Evolutionary conservation across 1,140 invertebrate species (phyloP).

Genomic region (Scaptomyza pallida): DNA sequence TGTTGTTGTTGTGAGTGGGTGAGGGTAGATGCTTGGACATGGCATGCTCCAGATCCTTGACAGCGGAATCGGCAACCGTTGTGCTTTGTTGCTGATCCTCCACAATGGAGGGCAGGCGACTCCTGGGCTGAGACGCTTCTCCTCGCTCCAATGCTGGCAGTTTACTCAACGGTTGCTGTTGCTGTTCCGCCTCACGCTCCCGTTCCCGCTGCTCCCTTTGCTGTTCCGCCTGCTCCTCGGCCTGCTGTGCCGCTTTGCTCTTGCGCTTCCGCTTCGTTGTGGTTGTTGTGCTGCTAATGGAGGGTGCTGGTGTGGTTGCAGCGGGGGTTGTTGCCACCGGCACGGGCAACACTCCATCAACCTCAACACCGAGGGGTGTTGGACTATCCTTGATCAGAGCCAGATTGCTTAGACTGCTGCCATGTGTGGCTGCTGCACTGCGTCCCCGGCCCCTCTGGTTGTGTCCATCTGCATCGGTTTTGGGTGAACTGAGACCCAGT

Average conservation of each 20-base stretch:
- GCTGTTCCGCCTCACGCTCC: slow-evolving; percentile 19
- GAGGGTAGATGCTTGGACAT: slow-evolving; percentile 97
- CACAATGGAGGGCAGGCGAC: slow-evolving; percentile 70
- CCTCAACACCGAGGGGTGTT: slow-evolving; percentile 62
- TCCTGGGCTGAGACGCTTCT: slow-evolving; percentile 53
- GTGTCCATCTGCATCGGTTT: slow-evolving; percentile 72
- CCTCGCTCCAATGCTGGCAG: slow-evolving; percentile 62
- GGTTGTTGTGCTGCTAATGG: slow-evolving; percentile 12
- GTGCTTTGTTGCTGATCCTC: slow-evolving; percentile 63
- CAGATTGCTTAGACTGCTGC: slow-evolving; percentile 54
- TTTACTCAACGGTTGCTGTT: slow-evolving; percentile 77
- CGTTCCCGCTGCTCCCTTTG: slow-evolving; percentile 26
- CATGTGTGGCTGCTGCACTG: slow-evolving; percentile 50
- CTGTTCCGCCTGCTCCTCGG: slow-evolving; percentile 52
- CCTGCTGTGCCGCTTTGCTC: slow-evolving; percentile 67
- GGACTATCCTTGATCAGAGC: slow-evolving; percentile 73
- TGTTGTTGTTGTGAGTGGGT: slow-evolving; percentile 68
- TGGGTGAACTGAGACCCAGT: slow-evolving; percentile 57
- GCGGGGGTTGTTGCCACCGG: slow-evolving; percentile 68
- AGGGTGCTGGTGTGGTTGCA: slow-evolving; percentile 52
- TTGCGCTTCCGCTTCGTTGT: slow-evolving; percentile 73
- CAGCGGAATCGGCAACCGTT: slow-evolving; percentile 62
- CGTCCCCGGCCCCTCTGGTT: slow-evolving; percentile 63
- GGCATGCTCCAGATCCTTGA: slow-evolving; percentile 95
- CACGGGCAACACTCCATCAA: slow-evolving; percentile 59